Percentiles rank a stretch among this genome's conserved stretches.
phyloP scores from a whole-genome alignment of 2,888 invertebrate species.

The Phlogophora meticulosa region DNA sequence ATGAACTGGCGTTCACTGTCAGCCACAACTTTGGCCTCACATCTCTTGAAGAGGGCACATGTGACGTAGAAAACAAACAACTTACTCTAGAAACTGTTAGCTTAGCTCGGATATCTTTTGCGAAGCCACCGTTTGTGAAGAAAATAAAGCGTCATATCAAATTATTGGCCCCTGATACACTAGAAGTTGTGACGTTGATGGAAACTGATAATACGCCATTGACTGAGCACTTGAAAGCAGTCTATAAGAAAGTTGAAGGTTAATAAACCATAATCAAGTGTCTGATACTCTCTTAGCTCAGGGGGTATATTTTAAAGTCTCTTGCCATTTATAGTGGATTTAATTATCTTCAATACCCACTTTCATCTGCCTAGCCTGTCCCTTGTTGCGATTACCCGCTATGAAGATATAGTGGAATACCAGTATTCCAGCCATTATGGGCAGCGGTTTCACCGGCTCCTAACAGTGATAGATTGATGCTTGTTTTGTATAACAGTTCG shows the following conservation, averaged over 20 bases:
- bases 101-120: constrained; percentile 88
- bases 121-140: constrained; percentile 89
- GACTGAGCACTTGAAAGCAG: constrained; percentile 89
- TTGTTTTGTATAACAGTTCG: too few species aligned
- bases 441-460: too few species aligned
- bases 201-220: constrained; percentile 89
- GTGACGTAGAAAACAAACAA: constrained; percentile 84
- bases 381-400: background rate
- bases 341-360: background rate
- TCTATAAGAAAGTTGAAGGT: constrained; percentile 81
- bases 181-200: constrained; percentile 89
- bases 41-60: constrained; percentile 91
- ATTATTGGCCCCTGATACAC: constrained; percentile 72
- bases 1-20: constrained; percentile 89
- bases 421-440: too few species aligned
- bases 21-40: constrained; percentile 92
- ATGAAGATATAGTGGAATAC: too few species aligned
- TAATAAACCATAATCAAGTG: too few species aligned
- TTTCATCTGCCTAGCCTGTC: background rate
- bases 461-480: too few species aligned
- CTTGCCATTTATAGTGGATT: background rate
- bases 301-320: background rate
- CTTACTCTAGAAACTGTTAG: constrained; percentile 85
- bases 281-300: background rate
- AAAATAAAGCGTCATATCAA: constrained; percentile 84